Percentiles rank a stretch among this genome's conserved stretches.
These are phyloP conservation scores for Capricornis sumatraensis DNA, from an alignment of 2,113 vertebrate genomes.

Conservation along the genomic window DNA sequence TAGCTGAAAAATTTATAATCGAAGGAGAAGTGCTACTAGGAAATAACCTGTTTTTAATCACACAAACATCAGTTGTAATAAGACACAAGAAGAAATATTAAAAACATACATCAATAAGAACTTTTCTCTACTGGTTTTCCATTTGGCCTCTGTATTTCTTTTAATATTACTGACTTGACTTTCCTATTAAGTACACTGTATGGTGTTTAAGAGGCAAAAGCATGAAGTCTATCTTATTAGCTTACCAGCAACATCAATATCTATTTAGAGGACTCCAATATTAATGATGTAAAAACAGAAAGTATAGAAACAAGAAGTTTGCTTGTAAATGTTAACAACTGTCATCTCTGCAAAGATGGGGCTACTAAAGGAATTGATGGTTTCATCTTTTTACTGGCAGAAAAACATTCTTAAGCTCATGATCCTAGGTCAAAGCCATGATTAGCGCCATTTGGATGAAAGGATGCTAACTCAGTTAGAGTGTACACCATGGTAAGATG, in stretches of 20 bases:
- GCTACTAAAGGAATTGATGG: neutral
- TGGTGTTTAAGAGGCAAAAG: neutral
- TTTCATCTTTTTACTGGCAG: neutral
- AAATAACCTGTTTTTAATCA: conserved; percentile 65
- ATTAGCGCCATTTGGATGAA: neutral
- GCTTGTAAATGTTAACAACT: neutral
- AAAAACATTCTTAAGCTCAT: neutral
- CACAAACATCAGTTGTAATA: conserved; percentile 33
- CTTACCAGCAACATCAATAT: neutral
- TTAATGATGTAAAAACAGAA: neutral
- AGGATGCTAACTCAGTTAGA: neutral
- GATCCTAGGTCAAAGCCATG: neutral
- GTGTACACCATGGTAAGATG: neutral
- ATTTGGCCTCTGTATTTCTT: conserved; percentile 57
- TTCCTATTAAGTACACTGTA: neutral
- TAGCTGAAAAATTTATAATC: conserved; percentile 40
- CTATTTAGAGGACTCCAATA: neutral
- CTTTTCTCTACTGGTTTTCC: conserved; percentile 43
- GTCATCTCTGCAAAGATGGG: neutral
- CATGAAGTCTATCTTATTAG: neutral
- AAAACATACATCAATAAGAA: conserved; percentile 46
- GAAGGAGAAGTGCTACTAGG: conserved; percentile 22
- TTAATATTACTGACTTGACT: conserved; percentile 35
- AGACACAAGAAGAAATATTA: conserved; percentile 49
- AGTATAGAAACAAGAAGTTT: neutral